Conservation (phyloP, 2,797 vertebrate species). For the Emydoidea blandingii region DNA sequence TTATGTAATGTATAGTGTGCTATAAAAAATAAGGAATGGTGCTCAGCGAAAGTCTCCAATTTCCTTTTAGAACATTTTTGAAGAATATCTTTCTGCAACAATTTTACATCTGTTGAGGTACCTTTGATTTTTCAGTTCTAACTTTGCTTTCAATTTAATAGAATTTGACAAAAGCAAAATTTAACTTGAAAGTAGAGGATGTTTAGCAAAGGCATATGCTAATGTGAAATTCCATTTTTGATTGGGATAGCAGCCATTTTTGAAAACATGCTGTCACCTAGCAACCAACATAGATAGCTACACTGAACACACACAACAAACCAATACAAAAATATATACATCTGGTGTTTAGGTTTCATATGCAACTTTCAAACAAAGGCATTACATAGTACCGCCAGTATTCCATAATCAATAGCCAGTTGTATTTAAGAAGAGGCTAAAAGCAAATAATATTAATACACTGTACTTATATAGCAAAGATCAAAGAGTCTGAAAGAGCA, state of each 20-base stretch:
- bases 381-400: neutral
- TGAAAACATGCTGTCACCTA: neutral
- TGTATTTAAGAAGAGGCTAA: fast-evolving
- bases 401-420: neutral
- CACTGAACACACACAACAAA: neutral
- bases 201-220: neutral
- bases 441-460: neutral
- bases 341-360: neutral
- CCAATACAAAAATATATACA: neutral
- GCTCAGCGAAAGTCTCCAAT: fast-evolving
- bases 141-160: neutral
- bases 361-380: fast-evolving
- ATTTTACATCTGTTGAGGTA: neutral
- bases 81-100: neutral
- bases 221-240: neutral
- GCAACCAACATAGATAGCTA: neutral
- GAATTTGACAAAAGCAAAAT: neutral
- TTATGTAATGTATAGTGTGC: neutral
- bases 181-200: neutral
- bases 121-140: neutral
- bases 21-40: neutral
- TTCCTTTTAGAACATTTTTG: neutral
- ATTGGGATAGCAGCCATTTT: neutral
- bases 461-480: neutral
- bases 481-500: neutral